These are phyloP conservation scores for Paraescarpia echinospica DNA, from an alignment of 1,140 invertebrate species.

Conservation along the genomic window DNA sequence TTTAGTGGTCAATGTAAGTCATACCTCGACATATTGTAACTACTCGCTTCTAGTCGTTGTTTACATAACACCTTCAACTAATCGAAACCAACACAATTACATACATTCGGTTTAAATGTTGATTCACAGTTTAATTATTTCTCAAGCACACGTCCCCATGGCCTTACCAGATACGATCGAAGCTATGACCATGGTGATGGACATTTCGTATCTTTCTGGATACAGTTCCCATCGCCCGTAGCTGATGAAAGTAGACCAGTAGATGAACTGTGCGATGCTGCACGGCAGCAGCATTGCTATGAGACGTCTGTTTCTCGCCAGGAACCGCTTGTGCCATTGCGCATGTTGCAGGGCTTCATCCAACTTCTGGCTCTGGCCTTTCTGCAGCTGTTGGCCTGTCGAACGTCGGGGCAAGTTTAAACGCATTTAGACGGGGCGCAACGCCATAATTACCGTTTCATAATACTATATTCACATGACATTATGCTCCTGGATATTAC, in stretches of 20 bases:
- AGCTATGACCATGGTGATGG: slow-evolving; percentile 20
- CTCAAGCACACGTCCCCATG: neutral
- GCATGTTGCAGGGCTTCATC: neutral
- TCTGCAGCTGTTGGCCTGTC: neutral
- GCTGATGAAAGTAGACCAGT: neutral
- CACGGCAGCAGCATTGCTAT: neutral
- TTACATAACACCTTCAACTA: neutral
- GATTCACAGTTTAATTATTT: neutral
- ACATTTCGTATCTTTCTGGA: slow-evolving; percentile 18
- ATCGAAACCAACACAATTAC: neutral
- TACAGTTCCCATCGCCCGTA: slow-evolving; percentile 18
- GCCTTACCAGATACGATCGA: slow-evolving; percentile 14
- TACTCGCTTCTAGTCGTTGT: too few species aligned
- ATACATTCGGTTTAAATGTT: neutral
- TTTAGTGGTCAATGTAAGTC: neutral
- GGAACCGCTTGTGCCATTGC: neutral
- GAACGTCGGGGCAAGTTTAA: neutral
- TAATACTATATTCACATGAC: too few species aligned
- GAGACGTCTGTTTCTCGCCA: neutral
- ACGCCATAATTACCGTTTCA: neutral
- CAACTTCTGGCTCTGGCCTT: neutral
- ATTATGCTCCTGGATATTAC: too few species aligned
- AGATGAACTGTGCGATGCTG: neutral
- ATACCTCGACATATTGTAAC: neutral
- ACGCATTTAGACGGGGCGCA: too few species aligned